Evolutionary conservation across 2,113 vertebrate genomes (phyloP).

Genomic region (Barbus barbus): DNA sequence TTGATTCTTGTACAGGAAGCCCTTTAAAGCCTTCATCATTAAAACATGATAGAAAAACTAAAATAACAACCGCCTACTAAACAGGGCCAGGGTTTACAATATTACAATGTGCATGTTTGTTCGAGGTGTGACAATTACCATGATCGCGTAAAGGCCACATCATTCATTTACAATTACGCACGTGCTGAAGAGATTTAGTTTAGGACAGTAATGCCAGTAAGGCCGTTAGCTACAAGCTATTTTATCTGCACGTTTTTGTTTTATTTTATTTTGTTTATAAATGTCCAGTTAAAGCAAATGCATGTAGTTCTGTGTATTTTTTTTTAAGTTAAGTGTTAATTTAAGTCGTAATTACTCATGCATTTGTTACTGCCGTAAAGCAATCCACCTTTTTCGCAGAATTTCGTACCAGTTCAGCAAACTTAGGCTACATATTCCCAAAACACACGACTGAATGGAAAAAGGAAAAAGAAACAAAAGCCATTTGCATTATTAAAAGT

Average conservation of each 20-base stretch:
- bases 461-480: background rate
- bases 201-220: background rate
- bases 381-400: too few relatives aligned
- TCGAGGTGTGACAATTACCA: background rate
- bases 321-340: too few relatives aligned
- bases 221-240: background rate
- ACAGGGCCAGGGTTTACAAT: constrained; percentile 11
- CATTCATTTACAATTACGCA: constrained; percentile 3
- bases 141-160: constrained; percentile 2
- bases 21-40: constrained; percentile 43
- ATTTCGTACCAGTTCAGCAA: too few relatives aligned
- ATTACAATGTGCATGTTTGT: background rate
- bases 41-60: constrained; percentile 18
- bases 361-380: too few relatives aligned
- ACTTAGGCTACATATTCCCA: too few relatives aligned
- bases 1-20: constrained; percentile 54
- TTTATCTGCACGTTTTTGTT: background rate
- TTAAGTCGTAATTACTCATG: too few relatives aligned
- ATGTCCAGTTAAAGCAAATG: background rate
- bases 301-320: background rate
- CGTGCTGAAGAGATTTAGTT: background rate
- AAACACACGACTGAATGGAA: too few relatives aligned
- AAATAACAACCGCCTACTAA: background rate
- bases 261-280: background rate
- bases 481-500: background rate